phyloP scores from a whole-genome alignment of 1,140 invertebrate genomes.

The Cephus cinctus region DNA sequence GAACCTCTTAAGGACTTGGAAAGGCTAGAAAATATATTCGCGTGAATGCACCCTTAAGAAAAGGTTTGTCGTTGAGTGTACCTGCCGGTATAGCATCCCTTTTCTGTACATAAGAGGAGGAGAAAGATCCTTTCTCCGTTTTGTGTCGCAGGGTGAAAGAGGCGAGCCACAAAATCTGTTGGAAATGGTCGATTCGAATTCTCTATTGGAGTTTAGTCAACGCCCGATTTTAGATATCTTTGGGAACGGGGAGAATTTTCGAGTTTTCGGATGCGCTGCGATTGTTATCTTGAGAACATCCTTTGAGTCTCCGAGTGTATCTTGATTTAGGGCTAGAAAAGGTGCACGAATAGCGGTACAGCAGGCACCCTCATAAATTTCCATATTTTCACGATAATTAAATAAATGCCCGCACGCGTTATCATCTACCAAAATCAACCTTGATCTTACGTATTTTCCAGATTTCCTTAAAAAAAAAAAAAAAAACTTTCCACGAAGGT shows the following conservation, averaged over 20 bases:
- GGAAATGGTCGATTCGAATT: no score
- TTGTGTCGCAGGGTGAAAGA: background rate
- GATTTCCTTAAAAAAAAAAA: background rate
- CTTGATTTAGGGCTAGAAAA: background rate
- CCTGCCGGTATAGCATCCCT: slow-evolving; percentile 14
- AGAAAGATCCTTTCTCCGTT: background rate
- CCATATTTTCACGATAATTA: background rate
- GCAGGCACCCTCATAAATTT: background rate
- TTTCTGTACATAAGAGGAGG: slow-evolving; percentile 13
- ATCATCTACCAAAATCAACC: no score
- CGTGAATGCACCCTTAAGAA: slow-evolving; percentile 6
- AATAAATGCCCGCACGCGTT: no score
- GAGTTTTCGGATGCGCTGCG: background rate
- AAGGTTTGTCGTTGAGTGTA: slow-evolving; percentile 2
- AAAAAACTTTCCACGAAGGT: no score
- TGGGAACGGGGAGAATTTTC: background rate
- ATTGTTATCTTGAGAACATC: no score
- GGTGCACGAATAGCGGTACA: background rate
- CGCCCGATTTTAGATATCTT: background rate
- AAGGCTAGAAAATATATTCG: no score
- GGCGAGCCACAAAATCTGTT: background rate
- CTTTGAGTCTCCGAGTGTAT: background rate
- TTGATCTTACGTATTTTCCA: no score
- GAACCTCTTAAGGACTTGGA: no score
- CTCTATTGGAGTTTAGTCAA: no score